Evolutionary conservation across 1,140 invertebrate genomes (phyloP).

Genomic region (Scaptomyza hsui): DNA sequence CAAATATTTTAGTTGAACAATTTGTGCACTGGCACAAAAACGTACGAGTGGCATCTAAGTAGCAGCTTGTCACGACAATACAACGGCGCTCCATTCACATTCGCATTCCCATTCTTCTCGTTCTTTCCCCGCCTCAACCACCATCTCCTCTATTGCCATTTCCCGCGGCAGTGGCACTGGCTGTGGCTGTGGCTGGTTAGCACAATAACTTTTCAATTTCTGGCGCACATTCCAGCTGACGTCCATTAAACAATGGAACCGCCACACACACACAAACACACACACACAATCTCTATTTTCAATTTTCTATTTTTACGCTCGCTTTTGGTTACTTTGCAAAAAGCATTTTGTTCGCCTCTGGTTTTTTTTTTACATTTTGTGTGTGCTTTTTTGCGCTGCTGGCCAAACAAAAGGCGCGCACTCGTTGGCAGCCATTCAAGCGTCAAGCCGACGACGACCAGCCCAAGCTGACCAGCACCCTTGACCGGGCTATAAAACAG

Average conservation of each 20-base stretch:
- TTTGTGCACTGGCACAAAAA: slow-evolving; percentile 64
- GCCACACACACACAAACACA: slow-evolving; percentile 57
- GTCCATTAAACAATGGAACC: slow-evolving; percentile 77
- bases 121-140: background rate
- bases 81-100: slow-evolving; percentile 11
- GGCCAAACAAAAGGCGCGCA: slow-evolving; percentile 72
- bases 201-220: slow-evolving; percentile 82
- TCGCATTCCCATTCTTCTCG: background rate
- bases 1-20: slow-evolving; percentile 80
- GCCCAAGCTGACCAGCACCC: slow-evolving; percentile 72
- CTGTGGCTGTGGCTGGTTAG: slow-evolving; percentile 11
- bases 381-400: slow-evolving; percentile 28
- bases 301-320: slow-evolving; percentile 67
- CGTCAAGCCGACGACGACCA: slow-evolving; percentile 62
- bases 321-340: slow-evolving; percentile 79
- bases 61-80: slow-evolving; percentile 72
- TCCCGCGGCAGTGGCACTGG: slow-evolving; percentile 16
- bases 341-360: slow-evolving; percentile 64
- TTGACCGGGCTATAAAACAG: slow-evolving; percentile 76
- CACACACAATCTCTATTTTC: slow-evolving; percentile 75
- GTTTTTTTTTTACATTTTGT: slow-evolving; percentile 38
- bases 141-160: background rate
- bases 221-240: slow-evolving; percentile 80
- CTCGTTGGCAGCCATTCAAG: slow-evolving; percentile 79
- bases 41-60: slow-evolving; percentile 45